Base-by-base conservation (phyloP, 1,140 invertebrate genomes). In the Lordiphosa mommai region DNA sequence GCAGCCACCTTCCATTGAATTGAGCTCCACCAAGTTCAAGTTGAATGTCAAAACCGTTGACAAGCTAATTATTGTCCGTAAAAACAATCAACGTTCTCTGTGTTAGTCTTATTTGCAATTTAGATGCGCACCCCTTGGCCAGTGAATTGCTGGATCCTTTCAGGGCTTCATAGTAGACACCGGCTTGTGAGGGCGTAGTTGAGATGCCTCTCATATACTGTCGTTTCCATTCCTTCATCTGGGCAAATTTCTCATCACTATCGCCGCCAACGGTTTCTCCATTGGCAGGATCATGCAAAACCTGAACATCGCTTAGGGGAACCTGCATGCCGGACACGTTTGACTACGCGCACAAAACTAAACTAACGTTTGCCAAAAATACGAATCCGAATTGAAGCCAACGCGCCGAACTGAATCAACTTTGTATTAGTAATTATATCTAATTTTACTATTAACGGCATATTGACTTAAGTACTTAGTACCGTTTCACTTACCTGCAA, bases 141-240 rank as follows among this genome's bases (percentile, higher is more conserved):
- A 87, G 34, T 34, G 85, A 87, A 40, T 72, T 65, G 40, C 74
- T 80, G 7, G 86, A 86, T 70, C 86, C 86, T 44, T 88, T 88
- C 3, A 88, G 58, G 4, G 86, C 86, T 49, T 88, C 86, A 34
- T 88, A 88, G 46, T 88, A 86, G 40, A 88, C 86, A 17, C 86
- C 76, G 0, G 79, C 85, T 36, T 88, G 86, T 0, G 86, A 88
- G 9, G 80, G 72, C 7, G 86, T 84, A n/a, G 77, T 58, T 1
- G 86, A 88, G 4, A 88, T 84, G 32, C 86, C 86, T 1, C 86
- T 52, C 76, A 88, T 88, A 38, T 88, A 88, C 27, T 88, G 86
- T 0, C 77, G 64, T 41, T 76, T 84, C 77, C 72, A 86, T 36
- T 86, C 76, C 40, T 61, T 74, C 59, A 77, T 79, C 3, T 86